Conservation (phyloP, 2,888 invertebrate genomes). For the Apodemia zela region DNA sequence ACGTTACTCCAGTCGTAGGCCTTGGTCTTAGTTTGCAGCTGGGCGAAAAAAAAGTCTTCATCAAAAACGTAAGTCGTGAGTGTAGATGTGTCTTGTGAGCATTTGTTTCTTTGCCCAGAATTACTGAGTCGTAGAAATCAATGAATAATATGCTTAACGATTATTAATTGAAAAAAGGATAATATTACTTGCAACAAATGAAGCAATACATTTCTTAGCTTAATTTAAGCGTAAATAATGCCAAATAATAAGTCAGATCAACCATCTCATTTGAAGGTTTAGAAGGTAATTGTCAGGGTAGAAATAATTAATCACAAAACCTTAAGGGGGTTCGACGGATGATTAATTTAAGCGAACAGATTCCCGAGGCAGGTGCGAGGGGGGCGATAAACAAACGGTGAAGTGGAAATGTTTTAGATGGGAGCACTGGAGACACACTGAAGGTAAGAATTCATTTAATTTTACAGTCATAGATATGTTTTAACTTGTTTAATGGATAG, state of each 20-base stretch:
- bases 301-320: constrained; percentile 48
- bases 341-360: constrained; percentile 53
- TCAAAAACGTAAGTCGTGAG: no score
- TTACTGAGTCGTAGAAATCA: no score
- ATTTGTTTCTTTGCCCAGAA: no score
- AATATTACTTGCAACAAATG: not conserved
- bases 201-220: constrained; percentile 5
- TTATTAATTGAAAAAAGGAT: not conserved
- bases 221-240: constrained; percentile 19
- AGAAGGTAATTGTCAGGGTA: constrained; percentile 39
- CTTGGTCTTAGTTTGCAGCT: no score
- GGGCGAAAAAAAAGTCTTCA: no score
- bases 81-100: no score
- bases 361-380: constrained; percentile 50
- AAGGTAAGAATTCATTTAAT: not conserved
- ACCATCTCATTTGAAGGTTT: constrained; percentile 27
- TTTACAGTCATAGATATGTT: no score
- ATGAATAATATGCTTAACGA: no score
- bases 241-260: constrained; percentile 24
- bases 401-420: constrained; percentile 40
- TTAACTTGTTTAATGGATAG: no score
- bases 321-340: constrained; percentile 46
- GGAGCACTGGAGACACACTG: constrained; percentile 23
- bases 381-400: constrained; percentile 46
- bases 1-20: no score